Base-by-base conservation (phyloP, 2,888 invertebrate species). In the Sarcophaga subvicina region DNA sequence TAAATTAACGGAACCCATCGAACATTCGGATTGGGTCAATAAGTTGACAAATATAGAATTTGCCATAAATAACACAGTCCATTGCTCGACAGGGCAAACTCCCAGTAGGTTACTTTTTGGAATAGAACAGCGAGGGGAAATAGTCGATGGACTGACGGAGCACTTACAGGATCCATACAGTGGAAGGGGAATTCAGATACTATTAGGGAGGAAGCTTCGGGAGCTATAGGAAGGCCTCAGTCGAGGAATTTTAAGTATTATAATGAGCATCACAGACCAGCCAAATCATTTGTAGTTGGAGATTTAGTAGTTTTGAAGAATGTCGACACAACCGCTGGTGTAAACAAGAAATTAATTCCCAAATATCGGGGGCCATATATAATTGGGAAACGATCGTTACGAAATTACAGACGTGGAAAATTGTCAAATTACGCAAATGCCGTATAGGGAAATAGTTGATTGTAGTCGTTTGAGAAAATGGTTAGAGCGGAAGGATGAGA, bases 301-400 rank as follows among this genome's bases (percentile, higher is more conserved):
- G 76, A 73, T 27, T 22, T 73, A 25, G 73, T 73, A 11, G 63
- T 73, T 5, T 17, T 73, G 45, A 73, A 62, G 20, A 76, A 76
- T 59, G 66, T 76, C 20, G 76, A 76, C 67, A 86, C 63, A 37
- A 88, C 90, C 3, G 73, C 72, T 4, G 90, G 89, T 3, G 25
- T 60, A 17, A 88, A 83, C 81, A 75, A 88, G 89, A 83, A 88
- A 67, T 67, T 80, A 6, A 75, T 83, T 54, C 85, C 83, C 20
- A 84, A 87, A 66, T 86, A 82, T 79, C 77, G 73, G 49, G 80
- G 79, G 11, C 85, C 88, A 14, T 88, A 85, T 67, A 37, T 85
- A 11, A 14, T 76, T 71, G 64, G 54, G 64, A 17, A 54, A 72
- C 37, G 72, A 71, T 17, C 59, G 78, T 2, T 83, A 79, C 49